These are phyloP conservation scores for Trinectes maculatus DNA, from an alignment of 2,113 vertebrate genomes.

Conservation along the genomic window DNA sequence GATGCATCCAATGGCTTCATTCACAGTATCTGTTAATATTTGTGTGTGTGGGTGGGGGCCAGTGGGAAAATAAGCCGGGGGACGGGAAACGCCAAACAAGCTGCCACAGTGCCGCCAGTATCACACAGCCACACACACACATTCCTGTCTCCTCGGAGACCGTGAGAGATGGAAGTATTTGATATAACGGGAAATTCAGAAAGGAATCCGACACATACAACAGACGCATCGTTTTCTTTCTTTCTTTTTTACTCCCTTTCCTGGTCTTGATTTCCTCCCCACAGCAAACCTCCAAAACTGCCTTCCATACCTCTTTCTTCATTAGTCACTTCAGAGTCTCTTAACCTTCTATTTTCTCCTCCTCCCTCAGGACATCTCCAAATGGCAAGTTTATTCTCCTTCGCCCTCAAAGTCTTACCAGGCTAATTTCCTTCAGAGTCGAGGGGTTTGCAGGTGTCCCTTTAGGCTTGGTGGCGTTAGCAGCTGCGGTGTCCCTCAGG, in stretches of 20 bases:
- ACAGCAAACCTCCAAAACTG: background rate
- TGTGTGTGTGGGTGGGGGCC: conserved; percentile 46
- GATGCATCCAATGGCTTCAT: conserved; percentile 41
- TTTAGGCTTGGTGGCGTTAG: conserved; percentile 36
- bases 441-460: conserved; percentile 59
- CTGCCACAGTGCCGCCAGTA: conserved; percentile 54
- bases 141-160: conserved; percentile 49
- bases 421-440: conserved; percentile 63
- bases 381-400: conserved; percentile 56
- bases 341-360: conserved; percentile 43
- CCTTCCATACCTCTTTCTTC: conserved; percentile 25
- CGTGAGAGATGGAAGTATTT: background rate
- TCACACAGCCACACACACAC: conserved; percentile 14
- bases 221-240: background rate
- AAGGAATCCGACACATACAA: background rate
- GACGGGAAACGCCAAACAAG: conserved; percentile 45
- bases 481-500: conserved; percentile 17
- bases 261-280: background rate
- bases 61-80: conserved; percentile 33
- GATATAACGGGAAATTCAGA: conserved; percentile 39
- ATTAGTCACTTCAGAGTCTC: conserved; percentile 37
- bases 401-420: conserved; percentile 31
- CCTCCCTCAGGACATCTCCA: conserved; percentile 46
- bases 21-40: conserved; percentile 56
- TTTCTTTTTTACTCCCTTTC: background rate